Base-by-base conservation (phyloP, 2,888 invertebrate species). In the Saturnia japonica region DNA sequence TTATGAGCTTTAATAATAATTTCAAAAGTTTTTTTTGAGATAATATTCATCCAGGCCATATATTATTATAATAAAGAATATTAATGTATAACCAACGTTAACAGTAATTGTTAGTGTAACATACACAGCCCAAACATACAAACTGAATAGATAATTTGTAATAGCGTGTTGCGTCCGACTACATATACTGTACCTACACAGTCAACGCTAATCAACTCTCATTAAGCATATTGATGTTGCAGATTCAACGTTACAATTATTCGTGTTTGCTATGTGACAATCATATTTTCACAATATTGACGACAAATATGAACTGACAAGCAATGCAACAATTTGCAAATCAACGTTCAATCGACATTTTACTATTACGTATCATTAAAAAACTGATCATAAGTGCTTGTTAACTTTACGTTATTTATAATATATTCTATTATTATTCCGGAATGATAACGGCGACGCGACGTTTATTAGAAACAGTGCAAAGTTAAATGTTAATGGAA, bases 401-500 rank as follows among this genome's bases (percentile, higher is more conserved):
- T 75, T 74, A 75, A 76, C 77, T 78, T 81, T 81, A 79, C 81
- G 80, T 77, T 80, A 68, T 73, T 74, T 73, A 75, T 79, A 77
- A 76, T 77, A 77, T 77, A 80, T 78, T 74, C 79, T 74, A 76
- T n/a, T n/a, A n/a, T n/a, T n/a, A n/a, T n/a, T n/a, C n/a, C n/a
- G n/a, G n/a, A n/a, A n/a, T n/a, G n/a, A n/a, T n/a, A n/a, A n/a
- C n/a, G n/a, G n/a, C n/a, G n/a, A n/a, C n/a, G n/a, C n/a, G n/a
- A n/a, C 74, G 76, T 81, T 76, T 78, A 81, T 75, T 78, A 80
- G 76, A 80, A 81, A 82, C 80, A 78, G 86, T 85, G 85, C 82
- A 85, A 81, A 85, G 81, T 81, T 84, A 87, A 84, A 89, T 88
- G 89, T 88, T 82, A 88, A 90, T 89, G 84, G 82, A 90, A 88